Percentiles rank a stretch among this genome's conserved stretches.
Evolutionary conservation across 2,797 vertebrate genomes (phyloP).

Genomic region (Diplodus puntazzo): DNA sequence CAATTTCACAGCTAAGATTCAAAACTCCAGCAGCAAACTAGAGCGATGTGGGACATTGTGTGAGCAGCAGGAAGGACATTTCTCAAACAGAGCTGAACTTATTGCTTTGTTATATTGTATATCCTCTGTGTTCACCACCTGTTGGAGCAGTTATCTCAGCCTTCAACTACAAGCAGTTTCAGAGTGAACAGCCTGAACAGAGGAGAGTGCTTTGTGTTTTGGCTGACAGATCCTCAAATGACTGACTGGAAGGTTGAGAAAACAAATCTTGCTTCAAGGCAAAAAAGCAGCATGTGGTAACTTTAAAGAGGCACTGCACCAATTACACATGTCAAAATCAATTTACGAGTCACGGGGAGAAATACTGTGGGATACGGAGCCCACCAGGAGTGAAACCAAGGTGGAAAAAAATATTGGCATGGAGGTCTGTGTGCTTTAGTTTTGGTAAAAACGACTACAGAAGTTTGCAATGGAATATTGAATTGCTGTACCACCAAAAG

Average conservation of each 20-base stretch:
- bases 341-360: not conserved
- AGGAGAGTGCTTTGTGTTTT: not conserved
- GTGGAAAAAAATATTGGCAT: not conserved
- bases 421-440: not conserved
- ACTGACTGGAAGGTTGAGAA: not conserved
- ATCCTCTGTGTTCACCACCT: not conserved
- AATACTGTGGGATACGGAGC: not conserved
- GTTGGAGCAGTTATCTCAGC: not conserved
- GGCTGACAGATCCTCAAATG: not conserved
- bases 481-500: not conserved
- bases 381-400: not conserved
- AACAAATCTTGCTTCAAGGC: not conserved
- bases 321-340: slow-evolving; percentile 1
- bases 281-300: not conserved
- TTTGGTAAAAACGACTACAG: not conserved
- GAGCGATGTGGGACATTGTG: not conserved
- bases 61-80: not conserved
- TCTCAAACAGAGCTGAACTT: not conserved
- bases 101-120: not conserved
- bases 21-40: not conserved
- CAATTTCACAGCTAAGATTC: not conserved
- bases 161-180: not conserved
- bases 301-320: not conserved
- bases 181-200: not conserved
- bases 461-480: not conserved